These are phyloP conservation scores for Parauchenoglanis ngamensis DNA, from an alignment of 2,797 vertebrate species.

Conservation along the genomic window DNA sequence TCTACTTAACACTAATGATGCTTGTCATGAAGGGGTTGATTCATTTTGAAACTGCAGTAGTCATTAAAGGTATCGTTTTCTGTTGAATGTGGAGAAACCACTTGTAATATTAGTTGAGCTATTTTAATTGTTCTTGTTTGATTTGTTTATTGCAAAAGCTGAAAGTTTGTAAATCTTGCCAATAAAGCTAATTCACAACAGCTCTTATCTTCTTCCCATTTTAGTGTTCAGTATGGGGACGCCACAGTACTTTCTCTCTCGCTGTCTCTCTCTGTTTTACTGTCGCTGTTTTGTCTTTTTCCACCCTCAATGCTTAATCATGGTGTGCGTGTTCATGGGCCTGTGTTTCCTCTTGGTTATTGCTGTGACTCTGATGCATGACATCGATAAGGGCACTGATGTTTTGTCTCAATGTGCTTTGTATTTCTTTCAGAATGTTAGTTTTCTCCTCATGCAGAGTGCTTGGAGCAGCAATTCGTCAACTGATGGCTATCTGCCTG, in stretches of 20 bases:
- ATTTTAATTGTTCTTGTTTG: too few species aligned
- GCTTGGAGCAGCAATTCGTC: background rate
- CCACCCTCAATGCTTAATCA: constrained; percentile 23
- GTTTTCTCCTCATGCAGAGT: background rate
- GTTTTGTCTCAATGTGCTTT: constrained; percentile 30
- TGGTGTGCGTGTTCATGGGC: constrained; percentile 34
- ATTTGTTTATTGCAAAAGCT: too few species aligned
- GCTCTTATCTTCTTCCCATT: constrained; percentile 39
- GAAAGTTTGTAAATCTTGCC: too few species aligned
- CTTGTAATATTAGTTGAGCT: too few species aligned
- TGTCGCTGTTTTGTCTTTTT: constrained; percentile 53
- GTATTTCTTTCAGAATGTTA: background rate
- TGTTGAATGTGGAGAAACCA: too few species aligned
- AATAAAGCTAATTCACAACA: constrained; percentile 21
- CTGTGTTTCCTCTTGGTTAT: constrained; percentile 46
- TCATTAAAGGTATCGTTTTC: too few species aligned
- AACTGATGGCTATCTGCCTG: constrained; percentile 25
- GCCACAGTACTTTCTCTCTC: background rate
- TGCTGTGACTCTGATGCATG: constrained; percentile 58
- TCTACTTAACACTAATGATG: too few species aligned
- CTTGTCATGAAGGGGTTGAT: too few species aligned
- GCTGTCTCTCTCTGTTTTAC: constrained; percentile 23
- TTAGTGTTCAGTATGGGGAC: too few species aligned
- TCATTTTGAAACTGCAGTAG: too few species aligned
- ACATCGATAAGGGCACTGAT: constrained; percentile 57